phyloP scores from a whole-genome alignment of 2,113 vertebrate species.

The Saccopteryx leptura region DNA sequence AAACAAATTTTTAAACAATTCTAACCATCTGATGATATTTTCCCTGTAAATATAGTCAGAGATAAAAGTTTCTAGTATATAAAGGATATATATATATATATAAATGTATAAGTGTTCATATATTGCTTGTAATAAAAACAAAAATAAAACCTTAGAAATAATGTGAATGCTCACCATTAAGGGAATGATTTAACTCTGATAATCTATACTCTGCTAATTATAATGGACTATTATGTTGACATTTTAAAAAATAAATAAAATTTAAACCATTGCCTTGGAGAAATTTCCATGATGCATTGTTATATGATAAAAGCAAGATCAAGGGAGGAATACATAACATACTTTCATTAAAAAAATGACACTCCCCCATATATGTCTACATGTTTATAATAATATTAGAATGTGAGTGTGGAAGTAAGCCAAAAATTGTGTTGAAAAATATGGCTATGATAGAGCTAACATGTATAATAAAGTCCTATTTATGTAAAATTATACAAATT shows the following conservation, averaged over 20 bases:
- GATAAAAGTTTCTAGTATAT: not conserved
- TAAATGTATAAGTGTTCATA: constrained; percentile 1
- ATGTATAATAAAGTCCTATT: not conserved
- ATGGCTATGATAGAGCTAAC: not conserved
- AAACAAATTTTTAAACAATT: not conserved
- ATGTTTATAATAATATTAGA: constrained; percentile 49
- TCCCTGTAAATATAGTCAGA: not conserved
- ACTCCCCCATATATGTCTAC: not conserved
- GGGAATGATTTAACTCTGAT: not conserved
- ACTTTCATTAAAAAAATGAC: constrained; percentile 16
- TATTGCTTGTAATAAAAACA: constrained; percentile 2
- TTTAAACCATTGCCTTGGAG: constrained; percentile 28
- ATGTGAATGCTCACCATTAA: not conserved
- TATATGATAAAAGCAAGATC: constrained; percentile 53
- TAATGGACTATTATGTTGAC: not conserved
- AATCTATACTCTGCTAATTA: not conserved
- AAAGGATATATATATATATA: not conserved
- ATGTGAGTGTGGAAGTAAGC: constrained; percentile 6
- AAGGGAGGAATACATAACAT: not conserved
- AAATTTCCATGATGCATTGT: not conserved
- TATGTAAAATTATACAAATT: constrained; percentile 57
- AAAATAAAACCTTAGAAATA: not conserved
- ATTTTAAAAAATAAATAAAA: constrained; percentile 24
- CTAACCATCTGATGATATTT: not conserved
- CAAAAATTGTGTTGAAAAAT: constrained; percentile 51